Percentiles rank a stretch among this genome's conserved stretches.
These are phyloP conservation scores for Nomada fabriciana DNA, from an alignment of 2,888 invertebrate genomes.

Conservation along the genomic window DNA sequence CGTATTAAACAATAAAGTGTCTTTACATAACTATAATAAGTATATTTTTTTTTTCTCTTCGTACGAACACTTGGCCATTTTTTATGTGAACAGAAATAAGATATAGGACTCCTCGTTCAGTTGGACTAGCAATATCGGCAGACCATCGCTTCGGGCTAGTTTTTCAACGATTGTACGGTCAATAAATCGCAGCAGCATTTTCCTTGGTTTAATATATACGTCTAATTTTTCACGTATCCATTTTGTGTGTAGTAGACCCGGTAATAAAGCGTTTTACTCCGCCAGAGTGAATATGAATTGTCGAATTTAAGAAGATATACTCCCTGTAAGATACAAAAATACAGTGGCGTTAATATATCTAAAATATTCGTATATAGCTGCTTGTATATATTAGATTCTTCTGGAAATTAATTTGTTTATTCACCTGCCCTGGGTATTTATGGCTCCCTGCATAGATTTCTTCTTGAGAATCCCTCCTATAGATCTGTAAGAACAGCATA, in stretches of 20 bases:
- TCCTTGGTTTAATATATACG: constrained; percentile 2
- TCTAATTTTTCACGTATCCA: constrained; percentile 63
- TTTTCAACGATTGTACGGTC: constrained; percentile 71
- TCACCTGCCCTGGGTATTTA: constrained; percentile 92
- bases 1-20: constrained; percentile 63
- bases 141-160: constrained; percentile 73
- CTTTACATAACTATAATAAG: constrained; percentile 65
- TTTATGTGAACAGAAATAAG: constrained; percentile 65
- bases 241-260: constrained; percentile 97
- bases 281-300: constrained; percentile 99
- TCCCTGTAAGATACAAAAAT: constrained; percentile 87
- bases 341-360: neutral
- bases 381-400: neutral
- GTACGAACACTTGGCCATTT: constrained; percentile 44
- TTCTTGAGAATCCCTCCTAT: constrained; percentile 97
- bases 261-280: constrained; percentile 99
- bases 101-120: constrained; percentile 71
- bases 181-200: constrained; percentile 31
- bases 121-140: constrained; percentile 79
- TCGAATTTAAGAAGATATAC: constrained; percentile 99
- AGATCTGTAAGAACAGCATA: constrained; percentile 87
- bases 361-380: neutral
- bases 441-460: constrained; percentile 99
- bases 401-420: neutral
- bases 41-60: constrained; percentile 48